phyloP scores from a whole-genome alignment of 2,888 invertebrate genomes.

The Mechanitis messenoides region DNA sequence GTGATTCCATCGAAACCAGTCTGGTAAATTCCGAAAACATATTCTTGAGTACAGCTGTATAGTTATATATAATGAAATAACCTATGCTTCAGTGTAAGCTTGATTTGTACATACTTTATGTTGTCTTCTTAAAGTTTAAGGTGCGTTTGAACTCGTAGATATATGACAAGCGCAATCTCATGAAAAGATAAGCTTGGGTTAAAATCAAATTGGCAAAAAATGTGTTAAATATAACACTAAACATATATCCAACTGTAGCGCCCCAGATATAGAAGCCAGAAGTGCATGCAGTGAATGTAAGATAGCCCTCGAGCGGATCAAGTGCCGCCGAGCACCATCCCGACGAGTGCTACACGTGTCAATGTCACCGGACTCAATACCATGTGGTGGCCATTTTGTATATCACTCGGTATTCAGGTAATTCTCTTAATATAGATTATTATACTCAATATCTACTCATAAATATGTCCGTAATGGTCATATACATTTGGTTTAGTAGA shows the following conservation, averaged over 20 bases:
- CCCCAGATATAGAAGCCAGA: constrained; percentile 22
- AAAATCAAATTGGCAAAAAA: background rate
- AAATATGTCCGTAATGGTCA: too few relatives aligned
- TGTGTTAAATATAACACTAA: background rate
- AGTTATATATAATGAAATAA: too few relatives aligned
- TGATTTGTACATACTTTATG: too few relatives aligned
- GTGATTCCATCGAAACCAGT: too few relatives aligned
- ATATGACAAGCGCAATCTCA: too few relatives aligned
- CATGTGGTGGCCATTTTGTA: constrained; percentile 18
- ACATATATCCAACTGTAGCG: constrained; percentile 8
- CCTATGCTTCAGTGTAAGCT: too few relatives aligned
- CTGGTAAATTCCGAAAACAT: too few relatives aligned
- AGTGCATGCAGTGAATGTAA: constrained; percentile 41
- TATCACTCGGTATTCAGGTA: background rate
- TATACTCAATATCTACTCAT: too few relatives aligned
- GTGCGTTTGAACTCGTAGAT: too few relatives aligned
- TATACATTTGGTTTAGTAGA: too few relatives aligned
- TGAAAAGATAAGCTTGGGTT: background rate
- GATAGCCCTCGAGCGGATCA: constrained; percentile 53
- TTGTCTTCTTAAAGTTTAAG: too few relatives aligned
- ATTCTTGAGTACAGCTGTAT: too few relatives aligned
- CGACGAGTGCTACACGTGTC: constrained; percentile 48
- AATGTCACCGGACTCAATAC: constrained; percentile 49
- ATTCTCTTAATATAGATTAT: background rate
- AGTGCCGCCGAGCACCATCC: constrained; percentile 53